phyloP scores from a whole-genome alignment of 2,113 vertebrate genomes.

The Chinchilla lanigera region DNA sequence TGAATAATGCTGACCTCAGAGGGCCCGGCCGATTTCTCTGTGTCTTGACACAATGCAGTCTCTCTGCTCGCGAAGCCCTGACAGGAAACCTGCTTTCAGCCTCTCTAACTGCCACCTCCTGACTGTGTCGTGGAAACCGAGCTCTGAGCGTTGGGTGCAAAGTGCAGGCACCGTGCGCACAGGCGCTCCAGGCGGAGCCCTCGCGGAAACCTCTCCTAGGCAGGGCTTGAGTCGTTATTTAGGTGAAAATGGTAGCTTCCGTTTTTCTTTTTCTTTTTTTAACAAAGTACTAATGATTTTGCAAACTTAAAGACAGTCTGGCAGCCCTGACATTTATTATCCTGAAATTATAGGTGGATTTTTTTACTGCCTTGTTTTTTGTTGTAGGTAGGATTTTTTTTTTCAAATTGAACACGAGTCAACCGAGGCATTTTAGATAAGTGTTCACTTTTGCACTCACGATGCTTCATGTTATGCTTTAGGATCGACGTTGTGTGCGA shows the following conservation, averaged over 20 bases:
- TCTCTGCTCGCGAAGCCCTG: constrained; percentile 48
- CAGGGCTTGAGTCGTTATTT: not conserved
- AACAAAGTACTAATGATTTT: not conserved
- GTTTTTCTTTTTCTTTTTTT: not conserved
- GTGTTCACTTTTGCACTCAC: constrained; percentile 68
- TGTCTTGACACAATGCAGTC: constrained; percentile 28
- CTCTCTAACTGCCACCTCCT: constrained; percentile 67
- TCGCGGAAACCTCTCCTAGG: not conserved
- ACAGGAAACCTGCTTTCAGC: constrained; percentile 73
- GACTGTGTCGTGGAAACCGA: constrained; percentile 62
- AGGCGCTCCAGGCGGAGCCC: constrained; percentile 43
- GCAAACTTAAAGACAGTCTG: not conserved
- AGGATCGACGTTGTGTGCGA: constrained; percentile 59
- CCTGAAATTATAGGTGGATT: constrained; percentile 62
- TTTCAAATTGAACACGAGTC: constrained; percentile 59
- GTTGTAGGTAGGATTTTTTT: constrained; percentile 41
- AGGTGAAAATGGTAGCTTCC: not conserved
- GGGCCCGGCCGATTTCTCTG: constrained; percentile 37
- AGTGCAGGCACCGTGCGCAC: constrained; percentile 42
- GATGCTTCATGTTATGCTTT: constrained; percentile 49
- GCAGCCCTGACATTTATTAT: not conserved
- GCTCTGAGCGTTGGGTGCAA: constrained; percentile 45
- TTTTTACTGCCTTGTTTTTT: constrained; percentile 62
- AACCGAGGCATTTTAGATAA: constrained; percentile 55
- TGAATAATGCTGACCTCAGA: constrained; percentile 74